A percentile compares a stretch with the other conserved stretches of the same genome.
Evolutionary conservation across 2,113 vertebrate species (phyloP).

Genomic region (Oryzias javanicus): DNA sequence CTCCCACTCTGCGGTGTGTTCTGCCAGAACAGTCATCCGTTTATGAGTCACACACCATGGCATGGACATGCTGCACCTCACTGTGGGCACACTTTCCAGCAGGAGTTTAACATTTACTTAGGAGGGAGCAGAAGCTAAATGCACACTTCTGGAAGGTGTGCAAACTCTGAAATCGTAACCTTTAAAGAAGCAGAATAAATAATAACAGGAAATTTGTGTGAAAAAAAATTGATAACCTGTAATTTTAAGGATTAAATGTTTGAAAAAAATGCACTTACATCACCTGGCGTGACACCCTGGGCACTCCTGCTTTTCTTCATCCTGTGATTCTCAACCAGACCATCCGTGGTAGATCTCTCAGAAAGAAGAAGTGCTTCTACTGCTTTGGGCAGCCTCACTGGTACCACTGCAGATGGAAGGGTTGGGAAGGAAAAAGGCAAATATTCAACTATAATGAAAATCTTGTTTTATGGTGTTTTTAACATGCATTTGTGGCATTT

Average conservation of each 20-base stretch:
- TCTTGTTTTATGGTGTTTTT: background rate
- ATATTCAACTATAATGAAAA: conserved; percentile 19
- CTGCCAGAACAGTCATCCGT: conserved; percentile 65
- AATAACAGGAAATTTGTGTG: background rate
- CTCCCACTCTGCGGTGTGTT: conserved; percentile 38
- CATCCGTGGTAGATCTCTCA: conserved; percentile 15
- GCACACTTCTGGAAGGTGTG: conserved; percentile 20
- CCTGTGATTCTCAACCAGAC: conserved; percentile 33
- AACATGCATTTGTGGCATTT: no score
- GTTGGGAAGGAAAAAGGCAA: background rate
- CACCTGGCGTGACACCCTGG: conserved; percentile 81
- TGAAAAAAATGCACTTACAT: conserved; percentile 75
- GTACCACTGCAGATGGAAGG: conserved; percentile 40
- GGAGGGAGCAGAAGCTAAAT: conserved; percentile 9
- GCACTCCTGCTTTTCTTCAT: conserved; percentile 96
- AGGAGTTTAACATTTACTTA: conserved; percentile 16
- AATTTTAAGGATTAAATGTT: conserved; percentile 16
- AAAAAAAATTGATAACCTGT: conserved; percentile 18
- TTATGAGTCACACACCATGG: conserved; percentile 57
- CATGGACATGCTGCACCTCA: conserved; percentile 36
- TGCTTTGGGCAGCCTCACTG: conserved; percentile 29
- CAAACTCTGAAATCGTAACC: conserved; percentile 20
- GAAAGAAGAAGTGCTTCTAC: conserved; percentile 19
- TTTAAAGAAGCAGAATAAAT: conserved; percentile 7
- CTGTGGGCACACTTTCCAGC: conserved; percentile 16